These are phyloP conservation scores for Eretmochelys imbricata DNA, from an alignment of 2,113 vertebrate genomes.

Conservation along the genomic window DNA sequence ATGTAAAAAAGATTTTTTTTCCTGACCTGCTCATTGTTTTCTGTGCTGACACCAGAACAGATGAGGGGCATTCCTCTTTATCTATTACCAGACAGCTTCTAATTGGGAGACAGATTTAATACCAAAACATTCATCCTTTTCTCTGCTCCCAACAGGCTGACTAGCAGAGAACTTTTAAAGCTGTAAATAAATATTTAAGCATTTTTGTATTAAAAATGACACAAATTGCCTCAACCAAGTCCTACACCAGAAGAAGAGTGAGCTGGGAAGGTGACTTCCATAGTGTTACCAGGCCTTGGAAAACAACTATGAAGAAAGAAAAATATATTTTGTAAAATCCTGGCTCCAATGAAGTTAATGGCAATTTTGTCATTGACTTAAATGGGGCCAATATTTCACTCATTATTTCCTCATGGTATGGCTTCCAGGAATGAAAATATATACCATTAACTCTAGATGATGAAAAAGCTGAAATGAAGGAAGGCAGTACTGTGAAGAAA, in stretches of 20 bases:
- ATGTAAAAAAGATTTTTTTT: background rate
- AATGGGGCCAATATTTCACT: background rate
- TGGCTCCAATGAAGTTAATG: background rate
- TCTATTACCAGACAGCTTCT: background rate
- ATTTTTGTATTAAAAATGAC: background rate
- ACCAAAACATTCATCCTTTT: background rate
- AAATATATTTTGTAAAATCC: background rate
- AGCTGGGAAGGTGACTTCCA: background rate
- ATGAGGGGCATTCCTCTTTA: background rate
- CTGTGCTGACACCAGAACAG: background rate
- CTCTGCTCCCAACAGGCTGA: background rate
- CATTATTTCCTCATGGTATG: background rate
- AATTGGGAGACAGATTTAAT: background rate
- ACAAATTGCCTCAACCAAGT: background rate
- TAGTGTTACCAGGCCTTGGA: background rate
- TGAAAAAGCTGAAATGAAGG: background rate
- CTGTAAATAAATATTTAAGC: background rate
- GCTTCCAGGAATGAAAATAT: background rate
- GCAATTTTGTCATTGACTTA: background rate
- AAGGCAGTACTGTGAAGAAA: background rate
- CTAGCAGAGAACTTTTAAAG: background rate
- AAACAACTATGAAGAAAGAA: background rate
- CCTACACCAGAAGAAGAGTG: background rate
- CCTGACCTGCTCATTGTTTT: background rate
- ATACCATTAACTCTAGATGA: background rate